Evolutionary conservation across 2,888 invertebrate genomes (phyloP), one percentile per base, ranked within the genome.

Genomic region (Clepsis dumicolana): DNA sequence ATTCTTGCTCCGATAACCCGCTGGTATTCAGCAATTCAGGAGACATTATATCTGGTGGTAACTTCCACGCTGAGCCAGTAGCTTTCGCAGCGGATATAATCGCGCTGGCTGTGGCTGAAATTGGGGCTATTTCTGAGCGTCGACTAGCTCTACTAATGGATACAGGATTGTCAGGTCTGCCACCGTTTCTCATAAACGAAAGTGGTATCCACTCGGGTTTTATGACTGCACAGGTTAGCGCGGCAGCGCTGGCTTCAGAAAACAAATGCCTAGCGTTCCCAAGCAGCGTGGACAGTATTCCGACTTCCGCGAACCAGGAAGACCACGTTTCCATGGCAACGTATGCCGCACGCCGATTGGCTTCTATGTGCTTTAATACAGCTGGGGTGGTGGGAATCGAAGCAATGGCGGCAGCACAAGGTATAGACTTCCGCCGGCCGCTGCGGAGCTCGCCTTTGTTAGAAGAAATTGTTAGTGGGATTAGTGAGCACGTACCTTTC

Each of bases 311-410:
- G 5, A 62, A 62, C 38, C 62, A 62, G 16, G 62, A 62, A 16
- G 62, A 62, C 16, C 62, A 62, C 12, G 62, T 62, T 0, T 62
- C 62, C 16, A 62, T 62, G 62, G 62, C 62, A 21, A 16, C 62
- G 24, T 50, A 50, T 16, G 62, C 62, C 12, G 62, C 12, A 2
- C 62, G 50, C 0, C 32, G 62, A 2, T 32, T 62, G 10, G 10
- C 16, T 4, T 4, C 21, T 4, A 62, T 62, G 62, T 50, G 52
- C 16, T 50, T 12, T 32, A 62, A 62, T 25, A 29, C 52, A n/a
- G 35, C 52, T 2, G 25, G 21, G 0, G 14, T 62, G 5, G 24
- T 62, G 4, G 62, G 52, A 25, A 62, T 62, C 4, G 62, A 62
- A 38, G 50, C 35, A 7, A 50, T 62, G 62, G 62, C 62, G 1